phyloP scores from a whole-genome alignment of 2,888 invertebrate genomes.

The Heliconius erato region DNA sequence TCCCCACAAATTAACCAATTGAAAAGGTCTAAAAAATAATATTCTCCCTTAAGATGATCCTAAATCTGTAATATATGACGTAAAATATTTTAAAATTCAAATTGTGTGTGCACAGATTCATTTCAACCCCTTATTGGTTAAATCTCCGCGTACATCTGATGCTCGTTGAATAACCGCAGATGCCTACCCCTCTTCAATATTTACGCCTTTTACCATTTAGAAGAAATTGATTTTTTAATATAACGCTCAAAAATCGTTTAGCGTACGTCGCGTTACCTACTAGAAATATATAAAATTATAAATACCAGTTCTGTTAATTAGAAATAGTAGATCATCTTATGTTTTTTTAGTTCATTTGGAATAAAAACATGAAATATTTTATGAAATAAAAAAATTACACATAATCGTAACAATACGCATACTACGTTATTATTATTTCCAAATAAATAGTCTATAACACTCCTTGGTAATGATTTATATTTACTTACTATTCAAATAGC shows the following conservation, averaged over 20 bases:
- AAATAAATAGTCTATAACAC: too few species aligned
- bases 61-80: background rate
- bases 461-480: too few species aligned
- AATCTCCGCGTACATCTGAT: slow-evolving; percentile 30
- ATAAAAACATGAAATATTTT: too few species aligned
- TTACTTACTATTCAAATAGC: too few species aligned
- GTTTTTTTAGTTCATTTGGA: too few species aligned
- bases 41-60: background rate
- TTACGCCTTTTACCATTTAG: slow-evolving; percentile 22
- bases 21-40: background rate
- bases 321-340: too few species aligned
- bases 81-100: slow-evolving; percentile 27
- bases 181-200: slow-evolving; percentile 28
- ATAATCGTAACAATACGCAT: too few species aligned
- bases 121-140: slow-evolving; percentile 28
- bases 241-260: slow-evolving; percentile 5
- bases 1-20: background rate
- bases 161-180: slow-evolving; percentile 32
- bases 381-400: too few species aligned
- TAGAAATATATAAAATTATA: too few species aligned
- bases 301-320: too few species aligned
- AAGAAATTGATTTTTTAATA: slow-evolving; percentile 18
- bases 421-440: too few species aligned
- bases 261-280: background rate
- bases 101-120: slow-evolving; percentile 27